Evolutionary conservation across 2,113 vertebrate species (phyloP).

Genomic region (Platycercus adscitus): DNA sequence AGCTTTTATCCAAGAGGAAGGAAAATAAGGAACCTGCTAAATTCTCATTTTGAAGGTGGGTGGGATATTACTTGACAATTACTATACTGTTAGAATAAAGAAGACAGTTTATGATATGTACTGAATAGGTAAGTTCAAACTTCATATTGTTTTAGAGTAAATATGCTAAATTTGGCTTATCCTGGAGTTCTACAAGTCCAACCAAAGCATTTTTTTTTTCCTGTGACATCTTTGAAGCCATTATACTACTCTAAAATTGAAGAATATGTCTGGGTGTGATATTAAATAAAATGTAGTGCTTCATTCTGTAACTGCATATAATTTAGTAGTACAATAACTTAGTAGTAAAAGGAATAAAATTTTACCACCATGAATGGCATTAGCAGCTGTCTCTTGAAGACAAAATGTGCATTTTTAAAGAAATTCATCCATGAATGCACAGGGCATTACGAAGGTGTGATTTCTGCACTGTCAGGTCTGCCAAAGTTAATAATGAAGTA

Average conservation of each 20-base stretch:
- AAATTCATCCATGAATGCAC: neutral
- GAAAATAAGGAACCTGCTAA: neutral
- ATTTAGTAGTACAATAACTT: neutral
- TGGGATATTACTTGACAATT: neutral
- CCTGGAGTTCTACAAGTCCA: neutral
- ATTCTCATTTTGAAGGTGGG: neutral
- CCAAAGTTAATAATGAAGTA: neutral
- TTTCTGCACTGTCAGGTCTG: neutral
- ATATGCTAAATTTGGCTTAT: neutral
- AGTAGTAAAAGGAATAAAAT: neutral
- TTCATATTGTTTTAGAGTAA: neutral
- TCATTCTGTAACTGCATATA: neutral
- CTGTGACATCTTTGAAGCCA: neutral
- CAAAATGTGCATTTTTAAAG: neutral
- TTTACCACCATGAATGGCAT: neutral
- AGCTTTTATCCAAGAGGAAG: constrained; percentile 23
- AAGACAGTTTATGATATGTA: neutral
- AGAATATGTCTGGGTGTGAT: neutral
- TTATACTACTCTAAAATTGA: neutral
- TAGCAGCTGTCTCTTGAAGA: neutral
- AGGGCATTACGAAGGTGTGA: neutral
- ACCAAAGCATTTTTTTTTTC: neutral
- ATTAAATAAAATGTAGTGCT: neutral
- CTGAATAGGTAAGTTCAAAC: neutral
- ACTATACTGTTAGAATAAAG: neutral